Percentiles rank a stretch among this genome's conserved stretches.
phyloP scores from a whole-genome alignment of 2,888 invertebrate species.

The Synanthedon myopaeformis region DNA sequence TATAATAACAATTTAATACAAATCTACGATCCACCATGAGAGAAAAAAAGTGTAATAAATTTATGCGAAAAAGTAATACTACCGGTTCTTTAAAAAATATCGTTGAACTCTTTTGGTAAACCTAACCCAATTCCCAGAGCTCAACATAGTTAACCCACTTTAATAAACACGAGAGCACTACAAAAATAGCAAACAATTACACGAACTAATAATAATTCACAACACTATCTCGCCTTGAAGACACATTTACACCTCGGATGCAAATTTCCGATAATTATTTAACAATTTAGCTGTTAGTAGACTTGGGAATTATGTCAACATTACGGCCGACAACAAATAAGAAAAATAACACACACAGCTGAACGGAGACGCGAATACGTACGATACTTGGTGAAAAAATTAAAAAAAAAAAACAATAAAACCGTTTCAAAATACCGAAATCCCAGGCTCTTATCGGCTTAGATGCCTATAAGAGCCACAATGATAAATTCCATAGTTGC shows the following conservation, averaged over 20 bases:
- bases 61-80: too few species aligned
- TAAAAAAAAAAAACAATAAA: slow-evolving; percentile 24
- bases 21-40: background rate
- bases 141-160: slow-evolving; percentile 31
- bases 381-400: background rate
- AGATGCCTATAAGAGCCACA: background rate
- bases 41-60: background rate
- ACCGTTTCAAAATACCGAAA: slow-evolving; percentile 40
- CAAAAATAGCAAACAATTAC: background rate
- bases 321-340: slow-evolving; percentile 16
- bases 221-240: slow-evolving; percentile 13
- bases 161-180: background rate
- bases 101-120: slow-evolving; percentile 35
- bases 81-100: slow-evolving; percentile 2
- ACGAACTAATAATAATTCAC: background rate
- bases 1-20: too few species aligned
- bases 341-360: slow-evolving; percentile 26
- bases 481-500: background rate
- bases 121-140: slow-evolving; percentile 23
- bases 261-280: slow-evolving; percentile 47
- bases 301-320: slow-evolving; percentile 24
- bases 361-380: slow-evolving; percentile 22
- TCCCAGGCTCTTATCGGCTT: slow-evolving; percentile 18
- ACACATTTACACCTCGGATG: slow-evolving; percentile 15
- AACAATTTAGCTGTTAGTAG: slow-evolving; percentile 31